phyloP scores from a whole-genome alignment of 2,888 invertebrate species.

The Tortrix viridana region DNA sequence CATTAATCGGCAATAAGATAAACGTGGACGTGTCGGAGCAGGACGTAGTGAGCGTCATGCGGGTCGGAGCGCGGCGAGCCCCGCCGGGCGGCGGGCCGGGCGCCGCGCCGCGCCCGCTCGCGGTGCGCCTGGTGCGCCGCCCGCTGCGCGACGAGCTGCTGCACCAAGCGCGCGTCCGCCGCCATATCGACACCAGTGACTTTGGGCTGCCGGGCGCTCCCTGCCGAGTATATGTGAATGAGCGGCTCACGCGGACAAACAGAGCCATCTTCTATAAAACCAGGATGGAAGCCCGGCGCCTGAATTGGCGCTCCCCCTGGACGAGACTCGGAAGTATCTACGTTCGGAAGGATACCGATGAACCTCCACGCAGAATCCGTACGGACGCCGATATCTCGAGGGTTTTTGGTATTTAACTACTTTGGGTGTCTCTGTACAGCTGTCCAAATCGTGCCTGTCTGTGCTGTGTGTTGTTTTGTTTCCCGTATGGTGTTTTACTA shows the following conservation, averaged over 20 bases:
- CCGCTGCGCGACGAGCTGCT: neutral
- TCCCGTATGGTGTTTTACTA: too few relatives aligned
- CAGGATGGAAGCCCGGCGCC: neutral
- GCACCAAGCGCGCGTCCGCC: conserved; percentile 16
- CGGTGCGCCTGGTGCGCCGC: neutral
- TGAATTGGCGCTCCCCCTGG: too few relatives aligned
- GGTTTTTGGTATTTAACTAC: too few relatives aligned
- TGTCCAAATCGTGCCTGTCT: too few relatives aligned
- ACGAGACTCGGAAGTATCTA: too few relatives aligned
- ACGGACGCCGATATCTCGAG: too few relatives aligned
- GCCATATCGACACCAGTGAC: neutral
- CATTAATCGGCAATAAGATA: too few relatives aligned
- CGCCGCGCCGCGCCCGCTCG: neutral
- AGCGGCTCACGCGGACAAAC: neutral
- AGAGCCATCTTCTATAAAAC: neutral
- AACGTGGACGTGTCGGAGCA: too few relatives aligned
- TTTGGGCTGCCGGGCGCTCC: neutral
- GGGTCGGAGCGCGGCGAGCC: neutral
- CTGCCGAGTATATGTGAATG: neutral
- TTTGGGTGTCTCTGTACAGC: too few relatives aligned
- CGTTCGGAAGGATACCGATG: too few relatives aligned
- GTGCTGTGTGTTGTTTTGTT: too few relatives aligned
- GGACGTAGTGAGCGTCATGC: neutral
- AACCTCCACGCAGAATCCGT: too few relatives aligned
- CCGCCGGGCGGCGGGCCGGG: neutral